phyloP scores from a whole-genome alignment of 2,797 vertebrate species.

The Carapus acus region DNA sequence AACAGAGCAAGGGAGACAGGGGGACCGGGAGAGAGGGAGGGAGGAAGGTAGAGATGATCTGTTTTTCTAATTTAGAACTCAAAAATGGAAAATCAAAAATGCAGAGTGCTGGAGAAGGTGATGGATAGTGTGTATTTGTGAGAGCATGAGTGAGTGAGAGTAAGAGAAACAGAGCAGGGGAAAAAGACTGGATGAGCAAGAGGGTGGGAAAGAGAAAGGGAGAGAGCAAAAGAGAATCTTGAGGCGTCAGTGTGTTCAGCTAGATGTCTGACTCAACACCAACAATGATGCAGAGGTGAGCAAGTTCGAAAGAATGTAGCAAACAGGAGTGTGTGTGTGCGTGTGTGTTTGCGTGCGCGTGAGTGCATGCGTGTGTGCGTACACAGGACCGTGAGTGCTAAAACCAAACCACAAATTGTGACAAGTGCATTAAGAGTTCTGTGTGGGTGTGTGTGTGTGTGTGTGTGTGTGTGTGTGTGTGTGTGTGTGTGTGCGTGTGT shows the following conservation, averaged over 20 bases:
- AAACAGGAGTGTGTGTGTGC: too few relatives aligned
- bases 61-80: conserved; percentile 84
- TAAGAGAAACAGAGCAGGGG: too few relatives aligned
- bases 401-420: conserved; percentile 27
- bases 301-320: conserved; percentile 37
- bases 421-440: conserved; percentile 32
- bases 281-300: conserved; percentile 44
- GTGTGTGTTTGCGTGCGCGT: conserved; percentile 17
- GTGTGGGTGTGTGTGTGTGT: conserved; percentile 2
- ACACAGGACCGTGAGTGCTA: too few relatives aligned
- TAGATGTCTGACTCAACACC: conserved; percentile 43
- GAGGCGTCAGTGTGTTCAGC: conserved; percentile 30
- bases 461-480: conserved; percentile 4
- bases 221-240: conserved; percentile 40
- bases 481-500: conserved; percentile 34
- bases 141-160: conserved; percentile 25
- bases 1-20: conserved; percentile 39
- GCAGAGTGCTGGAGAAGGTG: conserved; percentile 32
- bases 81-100: conserved; percentile 41
- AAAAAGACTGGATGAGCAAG: too few relatives aligned
- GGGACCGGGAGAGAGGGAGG: not conserved
- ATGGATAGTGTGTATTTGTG: conserved; percentile 22
- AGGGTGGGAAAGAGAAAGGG: conserved; percentile 25
- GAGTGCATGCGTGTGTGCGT: conserved; percentile 19
- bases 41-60: not conserved